phyloP scores from a whole-genome alignment of 2,888 invertebrate species.

The Drosophila mimetica region DNA sequence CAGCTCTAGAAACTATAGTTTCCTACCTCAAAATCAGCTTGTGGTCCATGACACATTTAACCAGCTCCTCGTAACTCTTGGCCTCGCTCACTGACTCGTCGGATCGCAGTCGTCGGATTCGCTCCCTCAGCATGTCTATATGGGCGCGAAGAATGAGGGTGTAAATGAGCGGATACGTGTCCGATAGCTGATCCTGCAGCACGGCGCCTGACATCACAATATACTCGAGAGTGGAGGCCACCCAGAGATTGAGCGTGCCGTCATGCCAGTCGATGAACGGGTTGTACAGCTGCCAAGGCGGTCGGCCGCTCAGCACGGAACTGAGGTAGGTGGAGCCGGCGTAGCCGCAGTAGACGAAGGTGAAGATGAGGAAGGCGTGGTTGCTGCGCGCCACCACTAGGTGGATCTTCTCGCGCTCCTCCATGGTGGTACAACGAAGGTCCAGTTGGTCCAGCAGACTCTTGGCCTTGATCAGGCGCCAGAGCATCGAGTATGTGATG shows the following conservation, averaged over 20 bases:
- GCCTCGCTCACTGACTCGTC: slow-evolving; percentile 46
- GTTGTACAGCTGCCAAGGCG: slow-evolving; percentile 74
- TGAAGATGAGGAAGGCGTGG: slow-evolving; percentile 59
- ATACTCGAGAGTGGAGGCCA: slow-evolving; percentile 61
- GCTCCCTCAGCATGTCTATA: slow-evolving; percentile 59
- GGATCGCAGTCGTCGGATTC: slow-evolving; percentile 54
- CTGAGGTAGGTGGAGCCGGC: slow-evolving; percentile 61
- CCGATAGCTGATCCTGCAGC: slow-evolving; percentile 68
- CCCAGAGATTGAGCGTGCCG: slow-evolving; percentile 41
- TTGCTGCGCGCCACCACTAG: slow-evolving; percentile 59
- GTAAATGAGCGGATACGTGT: slow-evolving; percentile 64
- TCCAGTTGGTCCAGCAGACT: slow-evolving; percentile 64
- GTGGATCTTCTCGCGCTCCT: slow-evolving; percentile 61
- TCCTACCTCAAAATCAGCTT: slow-evolving; percentile 70
- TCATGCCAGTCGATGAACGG: slow-evolving; percentile 71
- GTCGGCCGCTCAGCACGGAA: slow-evolving; percentile 57
- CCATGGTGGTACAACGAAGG: slow-evolving; percentile 46
- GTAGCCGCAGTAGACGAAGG: slow-evolving; percentile 59
- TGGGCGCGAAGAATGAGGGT: slow-evolving; percentile 65
- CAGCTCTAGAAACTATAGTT: no score
- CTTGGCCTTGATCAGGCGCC: slow-evolving; percentile 56
- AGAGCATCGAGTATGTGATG: slow-evolving; percentile 55
- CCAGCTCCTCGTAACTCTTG: slow-evolving; percentile 66
- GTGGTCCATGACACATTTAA: slow-evolving; percentile 70
- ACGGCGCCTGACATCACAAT: slow-evolving; percentile 60